Evolutionary conservation across 1,140 invertebrate genomes (phyloP), one percentile per base, ranked within the genome.

Genomic region (Triops cancriformis): DNA sequence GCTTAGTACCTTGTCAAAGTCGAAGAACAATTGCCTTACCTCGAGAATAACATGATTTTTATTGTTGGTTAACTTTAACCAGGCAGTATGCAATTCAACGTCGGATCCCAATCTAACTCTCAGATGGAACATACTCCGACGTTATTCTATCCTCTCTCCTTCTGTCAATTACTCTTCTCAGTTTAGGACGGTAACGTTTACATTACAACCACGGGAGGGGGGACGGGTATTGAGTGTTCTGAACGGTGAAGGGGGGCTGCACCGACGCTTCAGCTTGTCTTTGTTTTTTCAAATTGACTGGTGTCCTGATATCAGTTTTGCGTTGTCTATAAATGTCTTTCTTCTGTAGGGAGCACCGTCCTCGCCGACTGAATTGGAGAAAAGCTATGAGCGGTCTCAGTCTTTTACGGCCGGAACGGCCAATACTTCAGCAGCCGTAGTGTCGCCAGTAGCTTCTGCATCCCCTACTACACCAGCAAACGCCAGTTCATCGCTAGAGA

Each of bases 301-400:
- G 51, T 64, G 6, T 64, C 2, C 3, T 18, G 51, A 14, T 64
- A n/a, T n/a, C 23, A 0, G 14, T 18, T 64, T 64, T 0, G 51
- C 18, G 10, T 3, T 18, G 14, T 64, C 3, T 23, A 10, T 64
- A 10, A 75, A 37, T 26, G 26, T 77, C 41, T 31, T 42, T 37
- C 43, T 78, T 4, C n/a, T 73, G 12, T 26, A 31, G 42, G 64
- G 64, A 14, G 77, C 26, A 26, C 72, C 77, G 0, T 41, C 73
- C 26, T 78, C 77, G 23, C 77, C 77, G 42, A 37, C 26, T 14
- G 77, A 78, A 26, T n/a, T 64, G 51, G 51, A 64, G 3, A 64
- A 64, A 23, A 64, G 51, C 23, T 64, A 23, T 23, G 51, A 64
- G 18, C 14, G 51, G 2, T 64, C 51, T 18, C 23, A 18, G 23